These are phyloP conservation scores for Patella depressa DNA, from an alignment of 2,888 invertebrate species.

Conservation along the genomic window DNA sequence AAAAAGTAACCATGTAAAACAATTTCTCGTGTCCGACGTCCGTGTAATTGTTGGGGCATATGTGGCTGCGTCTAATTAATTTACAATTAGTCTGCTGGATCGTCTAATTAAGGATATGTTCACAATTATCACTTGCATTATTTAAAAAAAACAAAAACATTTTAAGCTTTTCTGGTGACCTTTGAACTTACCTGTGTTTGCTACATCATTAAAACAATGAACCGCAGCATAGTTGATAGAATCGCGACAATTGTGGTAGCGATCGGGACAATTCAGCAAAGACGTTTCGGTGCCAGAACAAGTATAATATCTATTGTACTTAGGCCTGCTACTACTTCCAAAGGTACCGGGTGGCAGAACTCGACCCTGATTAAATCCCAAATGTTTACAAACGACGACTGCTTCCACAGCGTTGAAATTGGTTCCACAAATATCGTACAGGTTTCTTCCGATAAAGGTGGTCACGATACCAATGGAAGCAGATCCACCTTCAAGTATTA, in stretches of 20 bases:
- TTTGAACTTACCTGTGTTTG: neutral
- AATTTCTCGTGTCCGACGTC: too few relatives aligned
- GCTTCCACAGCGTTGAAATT: constrained; percentile 53
- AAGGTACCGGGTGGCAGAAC: constrained; percentile 37
- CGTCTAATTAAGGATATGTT: too few relatives aligned
- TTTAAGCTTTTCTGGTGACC: too few relatives aligned
- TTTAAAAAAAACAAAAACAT: too few relatives aligned
- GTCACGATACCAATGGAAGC: constrained; percentile 54
- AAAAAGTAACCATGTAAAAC: too few relatives aligned
- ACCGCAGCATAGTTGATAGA: neutral
- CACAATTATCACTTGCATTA: too few relatives aligned
- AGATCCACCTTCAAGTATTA: constrained; percentile 47
- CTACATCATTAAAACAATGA: neutral
- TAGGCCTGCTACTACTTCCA: neutral
- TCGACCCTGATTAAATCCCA: constrained; percentile 45
- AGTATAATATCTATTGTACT: neutral
- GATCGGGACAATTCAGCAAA: neutral
- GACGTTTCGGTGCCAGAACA: neutral
- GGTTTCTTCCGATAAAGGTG: constrained; percentile 42
- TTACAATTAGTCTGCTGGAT: too few relatives aligned
- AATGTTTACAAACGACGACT: constrained; percentile 49
- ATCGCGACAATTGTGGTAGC: neutral
- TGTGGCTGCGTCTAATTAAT: too few relatives aligned
- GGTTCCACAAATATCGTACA: constrained; percentile 53
- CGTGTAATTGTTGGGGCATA: too few relatives aligned